Conservation (phyloP, 2,888 invertebrate species). For the Meloe dianella region DNA sequence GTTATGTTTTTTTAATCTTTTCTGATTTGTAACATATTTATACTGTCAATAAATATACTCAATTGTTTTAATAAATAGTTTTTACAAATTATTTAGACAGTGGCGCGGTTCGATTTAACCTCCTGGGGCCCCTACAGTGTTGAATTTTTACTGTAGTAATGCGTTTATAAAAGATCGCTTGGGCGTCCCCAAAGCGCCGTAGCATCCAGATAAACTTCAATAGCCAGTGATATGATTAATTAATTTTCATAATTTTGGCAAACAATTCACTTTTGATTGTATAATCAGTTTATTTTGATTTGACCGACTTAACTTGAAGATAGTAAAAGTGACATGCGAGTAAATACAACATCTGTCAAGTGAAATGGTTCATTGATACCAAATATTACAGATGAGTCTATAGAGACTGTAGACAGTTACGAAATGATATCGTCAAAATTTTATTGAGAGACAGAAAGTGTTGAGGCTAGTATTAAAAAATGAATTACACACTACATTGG, state of each 20-base stretch:
- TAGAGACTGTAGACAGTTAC: neutral
- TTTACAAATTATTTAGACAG: neutral
- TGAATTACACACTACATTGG: too few species aligned
- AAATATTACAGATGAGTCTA: neutral
- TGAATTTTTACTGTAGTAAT: too few species aligned
- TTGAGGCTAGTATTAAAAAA: too few species aligned
- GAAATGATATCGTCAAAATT: too few species aligned
- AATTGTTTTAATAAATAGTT: slow-evolving; percentile 1
- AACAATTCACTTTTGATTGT: neutral
- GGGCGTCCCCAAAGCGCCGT: too few species aligned
- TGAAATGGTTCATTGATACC: neutral
- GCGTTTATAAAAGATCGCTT: too few species aligned
- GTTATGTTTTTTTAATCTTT: neutral
- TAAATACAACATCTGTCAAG: neutral
- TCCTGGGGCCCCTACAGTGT: too few species aligned
- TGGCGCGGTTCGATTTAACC: too few species aligned
- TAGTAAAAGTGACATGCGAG: neutral
- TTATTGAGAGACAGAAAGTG: neutral
- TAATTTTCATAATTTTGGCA: neutral
- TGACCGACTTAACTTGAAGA: neutral
- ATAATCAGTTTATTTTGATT: neutral
- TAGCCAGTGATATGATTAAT: neutral
- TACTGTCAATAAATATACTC: neutral
- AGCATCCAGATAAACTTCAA: too few species aligned
- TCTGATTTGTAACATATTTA: neutral